These are phyloP conservation scores for Mongoloraphidia duomilia DNA, from an alignment of 2,888 invertebrate species.

Conservation along the genomic window DNA sequence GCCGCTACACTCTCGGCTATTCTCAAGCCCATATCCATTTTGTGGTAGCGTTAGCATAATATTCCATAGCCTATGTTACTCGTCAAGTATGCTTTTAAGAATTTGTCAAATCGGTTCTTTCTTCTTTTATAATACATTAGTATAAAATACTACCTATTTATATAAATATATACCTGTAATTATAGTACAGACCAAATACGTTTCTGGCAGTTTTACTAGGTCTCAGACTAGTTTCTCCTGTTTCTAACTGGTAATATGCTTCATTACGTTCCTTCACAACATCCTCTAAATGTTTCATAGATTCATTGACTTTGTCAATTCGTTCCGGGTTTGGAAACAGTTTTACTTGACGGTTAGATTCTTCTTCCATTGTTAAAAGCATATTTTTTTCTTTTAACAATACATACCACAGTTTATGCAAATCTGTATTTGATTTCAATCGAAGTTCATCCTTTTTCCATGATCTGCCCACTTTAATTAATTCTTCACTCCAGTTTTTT, in stretches of 20 bases:
- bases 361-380: constrained; percentile 90
- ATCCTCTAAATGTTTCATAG: constrained; percentile 84
- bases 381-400: constrained; percentile 93
- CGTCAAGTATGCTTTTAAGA: too few species aligned
- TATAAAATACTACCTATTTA: too few species aligned
- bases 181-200: constrained; percentile 44
- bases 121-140: too few species aligned
- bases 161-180: constrained; percentile 29
- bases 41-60: too few species aligned
- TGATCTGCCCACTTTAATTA: constrained; percentile 67
- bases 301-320: constrained; percentile 83
- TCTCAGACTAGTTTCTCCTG: constrained; percentile 70
- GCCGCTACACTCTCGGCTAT: too few species aligned
- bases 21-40: too few species aligned
- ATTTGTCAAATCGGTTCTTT: too few species aligned
- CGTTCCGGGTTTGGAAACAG: constrained; percentile 85
- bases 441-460: constrained; percentile 86
- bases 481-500: constrained; percentile 66
- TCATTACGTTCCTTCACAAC: constrained; percentile 85
- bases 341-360: constrained; percentile 46
- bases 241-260: constrained; percentile 82
- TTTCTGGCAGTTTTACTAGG: constrained; percentile 44
- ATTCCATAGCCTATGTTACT: too few species aligned
- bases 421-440: constrained; percentile 85
- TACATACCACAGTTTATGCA: constrained; percentile 93